Conservation (phyloP, 2,113 vertebrate genomes). For the Heterotis niloticus region DNA sequence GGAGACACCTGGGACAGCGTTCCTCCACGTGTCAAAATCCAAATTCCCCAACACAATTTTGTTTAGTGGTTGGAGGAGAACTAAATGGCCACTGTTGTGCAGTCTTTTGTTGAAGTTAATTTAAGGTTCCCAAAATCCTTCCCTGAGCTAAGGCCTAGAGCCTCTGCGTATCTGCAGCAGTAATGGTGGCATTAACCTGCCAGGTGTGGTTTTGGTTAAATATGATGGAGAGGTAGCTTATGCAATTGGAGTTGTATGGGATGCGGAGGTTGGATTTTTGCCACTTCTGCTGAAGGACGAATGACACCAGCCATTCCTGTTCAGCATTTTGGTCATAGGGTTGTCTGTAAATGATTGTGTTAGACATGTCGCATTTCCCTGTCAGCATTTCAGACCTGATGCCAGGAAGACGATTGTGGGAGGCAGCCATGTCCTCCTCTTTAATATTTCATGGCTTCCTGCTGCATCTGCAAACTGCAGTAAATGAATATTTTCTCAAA, state of each 20-base stretch:
- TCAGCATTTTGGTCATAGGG: not conserved
- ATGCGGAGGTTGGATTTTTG: no score
- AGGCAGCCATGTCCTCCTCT: slow-evolving; percentile 22
- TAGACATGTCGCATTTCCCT: not conserved
- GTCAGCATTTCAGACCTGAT: not conserved
- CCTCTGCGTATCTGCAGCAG: no score
- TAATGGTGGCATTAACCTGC: no score
- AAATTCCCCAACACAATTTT: not conserved
- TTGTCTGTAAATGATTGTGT: no score
- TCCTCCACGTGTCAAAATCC: not conserved
- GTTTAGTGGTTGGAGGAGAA: no score
- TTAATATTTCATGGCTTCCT: slow-evolving; percentile 53
- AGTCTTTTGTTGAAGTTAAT: not conserved
- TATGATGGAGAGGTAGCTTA: no score
- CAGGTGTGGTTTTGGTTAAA: no score
- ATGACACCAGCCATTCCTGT: no score
- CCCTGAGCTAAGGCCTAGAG: no score
- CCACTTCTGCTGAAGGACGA: no score
- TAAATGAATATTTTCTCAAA: slow-evolving; percentile 39
- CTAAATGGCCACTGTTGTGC: not conserved
- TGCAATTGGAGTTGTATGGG: no score
- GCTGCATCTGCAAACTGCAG: slow-evolving; percentile 13
- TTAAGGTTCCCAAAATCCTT: no score
- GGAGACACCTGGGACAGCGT: not conserved
- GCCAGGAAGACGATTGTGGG: not conserved